Evolutionary conservation across 2,888 invertebrate genomes (phyloP).

Genomic region (Sphaerolaimus hirsutus): DNA sequence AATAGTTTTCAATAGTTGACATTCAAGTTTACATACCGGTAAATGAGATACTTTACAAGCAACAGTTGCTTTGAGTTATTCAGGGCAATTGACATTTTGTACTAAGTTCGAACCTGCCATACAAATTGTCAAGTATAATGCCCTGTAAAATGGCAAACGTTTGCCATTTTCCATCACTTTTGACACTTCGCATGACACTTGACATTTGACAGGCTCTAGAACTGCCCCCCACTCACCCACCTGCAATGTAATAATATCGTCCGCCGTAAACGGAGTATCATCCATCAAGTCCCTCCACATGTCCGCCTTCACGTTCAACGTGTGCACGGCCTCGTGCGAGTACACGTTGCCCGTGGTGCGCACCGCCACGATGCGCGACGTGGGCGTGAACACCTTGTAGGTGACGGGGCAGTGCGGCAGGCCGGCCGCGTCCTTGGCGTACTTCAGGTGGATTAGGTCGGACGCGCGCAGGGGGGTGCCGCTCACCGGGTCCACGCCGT

Average conservation of each 20-base stretch:
- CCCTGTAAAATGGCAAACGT: too few species aligned
- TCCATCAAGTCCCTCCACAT: conserved; percentile 73
- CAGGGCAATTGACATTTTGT: too few species aligned
- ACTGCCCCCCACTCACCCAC: too few species aligned
- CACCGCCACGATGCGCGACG: conserved; percentile 72
- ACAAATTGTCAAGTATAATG: too few species aligned
- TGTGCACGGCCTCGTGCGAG: conserved; percentile 60
- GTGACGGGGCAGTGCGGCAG: conserved; percentile 24
- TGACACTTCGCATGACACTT: too few species aligned
- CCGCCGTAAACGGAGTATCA: conserved; percentile 60
- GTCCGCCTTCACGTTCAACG: conserved; percentile 74
- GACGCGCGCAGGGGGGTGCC: conserved; percentile 65
- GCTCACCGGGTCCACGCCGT: conserved; percentile 72
- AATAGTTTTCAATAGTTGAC: too few species aligned
- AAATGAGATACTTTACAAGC: too few species aligned
- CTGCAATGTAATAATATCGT: conserved; percentile 58
- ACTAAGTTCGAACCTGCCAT: too few species aligned
- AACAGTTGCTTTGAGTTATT: too few species aligned
- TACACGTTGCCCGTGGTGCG: conserved; percentile 82
- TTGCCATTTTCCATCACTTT: too few species aligned
- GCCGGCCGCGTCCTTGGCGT: conserved; percentile 49
- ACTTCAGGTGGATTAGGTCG: conserved; percentile 55
- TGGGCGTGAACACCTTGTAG: conserved; percentile 51
- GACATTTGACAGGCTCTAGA: too few species aligned
- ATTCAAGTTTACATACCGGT: too few species aligned